phyloP scores from a whole-genome alignment of 2,888 invertebrate genomes.

The Phymatocera aterrima region DNA sequence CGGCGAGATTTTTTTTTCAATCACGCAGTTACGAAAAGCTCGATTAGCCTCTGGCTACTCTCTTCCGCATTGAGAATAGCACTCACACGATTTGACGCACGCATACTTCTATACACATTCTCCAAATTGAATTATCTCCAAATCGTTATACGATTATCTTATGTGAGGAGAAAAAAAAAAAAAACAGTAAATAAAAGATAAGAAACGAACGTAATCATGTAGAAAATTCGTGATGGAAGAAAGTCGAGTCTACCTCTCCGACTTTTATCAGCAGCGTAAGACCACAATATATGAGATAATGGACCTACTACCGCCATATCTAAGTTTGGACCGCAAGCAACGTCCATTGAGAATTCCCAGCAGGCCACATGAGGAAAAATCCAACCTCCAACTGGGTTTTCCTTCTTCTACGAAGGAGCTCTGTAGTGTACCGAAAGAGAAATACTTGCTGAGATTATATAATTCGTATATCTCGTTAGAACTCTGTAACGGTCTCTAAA shows the following conservation, averaged over 20 bases:
- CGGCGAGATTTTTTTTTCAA: constrained; percentile 9
- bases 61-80: not conserved
- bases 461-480: not conserved
- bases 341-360: constrained; percentile 33
- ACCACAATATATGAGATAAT: constrained; percentile 20
- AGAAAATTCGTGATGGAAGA: not conserved
- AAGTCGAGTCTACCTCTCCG: not conserved
- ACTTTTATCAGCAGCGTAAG: constrained; percentile 1
- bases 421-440: not conserved
- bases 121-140: no score
- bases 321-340: not conserved
- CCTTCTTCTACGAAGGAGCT: not conserved
- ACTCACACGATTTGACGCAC: not conserved
- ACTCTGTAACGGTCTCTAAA: not conserved
- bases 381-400: constrained; percentile 28
- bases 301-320: not conserved
- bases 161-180: no score
- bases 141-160: no score
- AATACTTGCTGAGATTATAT: not conserved
- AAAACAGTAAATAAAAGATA: no score
- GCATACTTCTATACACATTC: no score
- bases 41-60: not conserved
- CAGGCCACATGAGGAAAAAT: constrained; percentile 1
- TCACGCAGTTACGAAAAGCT: constrained; percentile 21
- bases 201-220: not conserved